Evolutionary conservation across 2,888 invertebrate species (phyloP), one percentile per base, ranked within the genome.

Genomic region (Leptarthrus brevirostris): DNA sequence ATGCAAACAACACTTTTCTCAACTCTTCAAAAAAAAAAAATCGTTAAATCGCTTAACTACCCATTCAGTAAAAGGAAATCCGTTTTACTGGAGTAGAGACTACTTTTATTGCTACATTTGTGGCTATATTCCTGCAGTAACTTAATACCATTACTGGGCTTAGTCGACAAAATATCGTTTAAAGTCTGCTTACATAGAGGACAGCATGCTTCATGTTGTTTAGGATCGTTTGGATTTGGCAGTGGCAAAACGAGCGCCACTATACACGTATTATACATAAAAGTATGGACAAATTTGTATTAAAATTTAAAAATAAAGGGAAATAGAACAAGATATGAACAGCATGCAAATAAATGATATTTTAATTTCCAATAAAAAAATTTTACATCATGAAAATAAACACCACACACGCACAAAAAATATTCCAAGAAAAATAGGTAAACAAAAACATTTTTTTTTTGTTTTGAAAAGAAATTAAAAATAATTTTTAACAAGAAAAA

Each of bases 201-300:
- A 88, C 94, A 94, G 90, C 93, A 93, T 87, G 92, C 92, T 88
- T 94, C 94, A 88, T 94, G 94, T 90, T 94, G 92, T 88, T 92
- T 92, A 84, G 93, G 93, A 87, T 92, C 92, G 86, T 92, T 90
- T 85, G 93, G 93, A 87, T 93, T 91, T 86, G 93, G 93, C 87
- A 93, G 89, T 86, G 93, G 93, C 89, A 93, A 88, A 85, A 91
- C 90, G 87, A 91, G 89, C 84, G 89, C 89, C 85, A 90, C 90
- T 90, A 73, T 52, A 76, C 74, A n/a, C n/a, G n/a, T 53, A 74
- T 74, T 49, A 36, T 73, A 72, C 34, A 16, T n/a, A n/a, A n/a
- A n/a, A 30, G 8, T 30, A 3, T 8, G 30, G 30, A 30, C 8
- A 30, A 30, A 30, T n/a, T n/a, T n/a, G n/a, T 30, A 30, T 30